Conservation (phyloP, 2,113 vertebrate genomes). For the Clupea harengus region DNA sequence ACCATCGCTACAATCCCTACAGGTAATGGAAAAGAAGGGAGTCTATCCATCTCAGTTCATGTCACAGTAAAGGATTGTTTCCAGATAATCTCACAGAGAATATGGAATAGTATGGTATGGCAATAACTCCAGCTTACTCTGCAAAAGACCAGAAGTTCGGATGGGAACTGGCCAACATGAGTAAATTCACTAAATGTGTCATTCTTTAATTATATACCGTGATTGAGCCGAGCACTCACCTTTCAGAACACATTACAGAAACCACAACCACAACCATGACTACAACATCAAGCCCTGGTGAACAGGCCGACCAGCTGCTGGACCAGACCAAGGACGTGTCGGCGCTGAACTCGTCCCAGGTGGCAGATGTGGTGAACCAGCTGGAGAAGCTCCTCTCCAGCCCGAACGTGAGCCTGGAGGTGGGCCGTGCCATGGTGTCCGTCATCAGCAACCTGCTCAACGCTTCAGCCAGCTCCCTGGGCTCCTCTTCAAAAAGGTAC, state of each 20-base stretch:
- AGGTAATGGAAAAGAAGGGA: not conserved
- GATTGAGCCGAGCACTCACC: not conserved
- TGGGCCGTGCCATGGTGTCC: conserved; percentile 61
- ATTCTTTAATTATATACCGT: too few relatives aligned
- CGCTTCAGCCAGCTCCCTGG: conserved; percentile 60
- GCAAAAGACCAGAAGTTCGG: too few relatives aligned
- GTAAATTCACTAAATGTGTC: too few relatives aligned
- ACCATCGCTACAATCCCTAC: not conserved
- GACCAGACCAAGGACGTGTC: conserved; percentile 47
- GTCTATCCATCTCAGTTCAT: not conserved
- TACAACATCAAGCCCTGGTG: not conserved
- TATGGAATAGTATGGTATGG: too few relatives aligned
- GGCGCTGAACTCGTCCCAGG: conserved; percentile 62
- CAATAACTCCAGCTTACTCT: too few relatives aligned
- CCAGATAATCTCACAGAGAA: not conserved
- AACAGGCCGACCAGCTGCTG: conserved; percentile 43
- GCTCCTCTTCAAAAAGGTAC: conserved; percentile 79
- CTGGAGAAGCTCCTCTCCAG: conserved; percentile 74
- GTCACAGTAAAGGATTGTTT: not conserved
- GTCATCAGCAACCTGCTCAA: conserved; percentile 77
- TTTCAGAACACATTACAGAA: not conserved
- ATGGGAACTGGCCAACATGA: too few relatives aligned
- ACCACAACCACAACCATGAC: conserved; percentile 16
- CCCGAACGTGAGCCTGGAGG: conserved; percentile 56
- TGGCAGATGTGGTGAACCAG: conserved; percentile 68